Percentiles rank a stretch among this genome's conserved stretches.
Conservation (phyloP, 2,113 vertebrate genomes). For the Paratilapia polleni region DNA sequence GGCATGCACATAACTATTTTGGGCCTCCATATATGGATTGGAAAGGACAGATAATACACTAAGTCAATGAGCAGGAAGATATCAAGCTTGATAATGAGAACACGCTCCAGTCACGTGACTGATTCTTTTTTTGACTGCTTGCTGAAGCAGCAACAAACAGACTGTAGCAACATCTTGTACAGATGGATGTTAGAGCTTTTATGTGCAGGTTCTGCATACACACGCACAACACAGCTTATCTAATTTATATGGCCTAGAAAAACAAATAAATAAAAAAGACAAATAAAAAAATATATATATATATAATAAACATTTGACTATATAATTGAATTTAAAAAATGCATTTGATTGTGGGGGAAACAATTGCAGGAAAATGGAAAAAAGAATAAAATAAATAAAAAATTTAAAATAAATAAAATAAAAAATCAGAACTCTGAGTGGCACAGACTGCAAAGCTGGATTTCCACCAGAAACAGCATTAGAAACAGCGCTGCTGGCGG, state of each 20-base stretch:
- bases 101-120: slow-evolving; percentile 22
- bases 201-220: not conserved
- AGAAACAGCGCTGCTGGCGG: not conserved
- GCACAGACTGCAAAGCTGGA: too few species aligned
- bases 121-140: slow-evolving; percentile 28
- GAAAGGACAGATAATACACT: not conserved
- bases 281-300: not conserved
- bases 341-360: too few species aligned
- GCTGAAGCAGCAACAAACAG: slow-evolving; percentile 6
- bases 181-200: not conserved
- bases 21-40: not conserved
- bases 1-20: not conserved
- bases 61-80: not conserved
- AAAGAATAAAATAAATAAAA: too few species aligned
- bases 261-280: too few species aligned
- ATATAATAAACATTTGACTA: not conserved
- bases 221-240: not conserved
- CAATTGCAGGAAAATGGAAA: too few species aligned
- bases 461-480: too few species aligned
- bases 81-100: slow-evolving; percentile 9
- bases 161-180: slow-evolving; percentile 25
- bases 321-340: too few species aligned
- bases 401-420: too few species aligned
- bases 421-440: too few species aligned
- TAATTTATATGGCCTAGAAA: not conserved